Base-by-base conservation (phyloP, 2,113 vertebrate species). In the Cyprinodon brontotheroides region DNA sequence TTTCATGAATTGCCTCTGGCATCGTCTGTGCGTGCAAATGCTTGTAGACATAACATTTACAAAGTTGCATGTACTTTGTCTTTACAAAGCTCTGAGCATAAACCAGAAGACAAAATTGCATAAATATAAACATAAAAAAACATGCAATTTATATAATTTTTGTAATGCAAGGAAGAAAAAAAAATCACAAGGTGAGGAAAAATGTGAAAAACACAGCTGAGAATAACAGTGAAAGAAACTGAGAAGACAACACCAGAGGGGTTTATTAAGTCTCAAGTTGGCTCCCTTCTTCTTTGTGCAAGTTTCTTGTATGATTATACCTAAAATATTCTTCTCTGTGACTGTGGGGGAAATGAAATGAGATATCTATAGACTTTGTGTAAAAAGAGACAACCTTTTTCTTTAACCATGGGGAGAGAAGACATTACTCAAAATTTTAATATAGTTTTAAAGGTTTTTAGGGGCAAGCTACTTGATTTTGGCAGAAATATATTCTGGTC, bases 1-100 rank as follows among this genome's bases (percentile, higher is more conserved):
- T 40, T 76, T 70, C 62, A 60, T 40, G 47, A 39, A 71, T 45
- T 29, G 14, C 77, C 79, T 74, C 14, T 40, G 82, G 77, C 75
- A 38, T 10, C 38, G 61, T 20, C 72, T 77, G 62, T 5, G 38
- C 4, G 15, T 38, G 12, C 64, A 45, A 12, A 29, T 29, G 9
- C 64, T 11, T 22, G 11, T 41, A 15, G 12, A 45, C 41, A 29
- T 11, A 41, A 65, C 17, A 3, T 11, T 29, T 29, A 22, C 41
- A 47, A 66, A 22, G 41, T 41, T 43, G 20, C 45, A 1, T 65
- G 11, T 22, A 13, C 11, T 1, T 11, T 13, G 4, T 65, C 8
- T 65, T 39, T 20, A 40, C 2, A 14, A 47, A 38, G 5, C 50
- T n/a, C 17, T n/a, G 50, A 53, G 48, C 48, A 20, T 53, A 15